Evolutionary conservation across 2,797 vertebrate genomes (phyloP), one percentile per base, ranked within the genome.

Genomic region (Labroides dimidiatus): DNA sequence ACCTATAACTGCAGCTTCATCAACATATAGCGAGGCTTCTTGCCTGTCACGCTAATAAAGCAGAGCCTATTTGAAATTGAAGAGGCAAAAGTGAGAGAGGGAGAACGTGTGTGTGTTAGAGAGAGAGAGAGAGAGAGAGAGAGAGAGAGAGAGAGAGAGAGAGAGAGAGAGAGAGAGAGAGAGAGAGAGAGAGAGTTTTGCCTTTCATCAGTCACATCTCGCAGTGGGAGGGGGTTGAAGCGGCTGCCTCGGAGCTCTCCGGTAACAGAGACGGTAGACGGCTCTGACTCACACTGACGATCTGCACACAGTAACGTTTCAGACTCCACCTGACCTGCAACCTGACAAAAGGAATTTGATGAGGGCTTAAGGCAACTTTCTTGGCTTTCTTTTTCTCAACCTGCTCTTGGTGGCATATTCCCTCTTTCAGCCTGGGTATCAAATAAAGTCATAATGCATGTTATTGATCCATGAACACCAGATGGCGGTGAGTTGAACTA

Each of bases 161-260:
- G 61, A 19, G 55, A 15, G 59, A 65, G 62, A 67, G 71, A 33
- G 75, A 69, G 62, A 57, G 62, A 68, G 79, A 51, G 72, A 55
- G 70, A 42, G 67, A 21, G 77, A 37, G 75, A 44, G 74, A 47
- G 30, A 49, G 19, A 53, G 64, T 16, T 73, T 42, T 37, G 69
- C 57, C 68, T 77, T 57, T 82, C 82, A 89, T 87, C 85, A 75
- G 75, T 76, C 84, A 65, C 76, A 80, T 84, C 84, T 84, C 71
- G 42, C 81, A 20, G 80, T 60, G 72, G 82, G 88, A 82, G 84
- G 86, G 80, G 77, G 80, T 20, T 65, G 79, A 62, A 84, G 74
- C 73, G n/a, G 76, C 80, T 77, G 78, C 81, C 81, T 88, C 69
- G 44, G 65, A 83, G 84, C 85, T 86, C 84, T 81, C 63, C 52